Evolutionary conservation across 2,888 invertebrate species (phyloP), one percentile per base, ranked within the genome.

Genomic region (Synanthedon myopaeformis): DNA sequence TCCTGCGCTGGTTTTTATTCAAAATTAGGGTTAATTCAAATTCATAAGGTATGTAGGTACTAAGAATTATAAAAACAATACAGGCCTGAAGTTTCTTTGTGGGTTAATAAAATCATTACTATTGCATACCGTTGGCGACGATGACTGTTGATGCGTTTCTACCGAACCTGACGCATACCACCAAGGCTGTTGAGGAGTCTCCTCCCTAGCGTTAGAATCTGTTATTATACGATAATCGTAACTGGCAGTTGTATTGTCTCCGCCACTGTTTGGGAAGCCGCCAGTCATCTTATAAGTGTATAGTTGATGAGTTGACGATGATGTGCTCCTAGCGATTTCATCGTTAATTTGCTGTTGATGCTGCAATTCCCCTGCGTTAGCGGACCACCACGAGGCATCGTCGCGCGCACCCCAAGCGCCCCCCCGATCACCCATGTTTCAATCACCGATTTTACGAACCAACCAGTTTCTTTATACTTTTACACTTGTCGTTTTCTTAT

Each of bases 201-300:
- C 84, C 61, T 85, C 85, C 62, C 86, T 88, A 62, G 81, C 82
- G 76, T 76, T 89, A 65, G 79, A 83, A 82, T 88, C 90, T 80
- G 82, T 89, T 90, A 87, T 81, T 70, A 93, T 84, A 76, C 93
- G 92, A 79, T 94, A 94, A 79, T 94, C 94, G 79, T 93, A 94
- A 70, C 90, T 91, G 60, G 91, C 89, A 60, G 91, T 90, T 57
- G 91, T 89, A 79, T 89, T 81, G 89, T 91, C 86, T 84, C 90
- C 72, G 85, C 89, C 84, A 90, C 91, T 81, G 90, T 91, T 83
- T 69, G 93, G 91, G 89, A 94, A 94, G 78, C 93, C 93, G 78
- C 93, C 92, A 70, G 94, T 92, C 94, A 95, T 94, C 90, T 94
- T 95, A 81, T 95, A 95, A 59, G 92, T 92, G 78, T 94, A 94